These are phyloP conservation scores for Eulemur rufifrons DNA, from an alignment of 2,113 vertebrate genomes.

Conservation along the genomic window DNA sequence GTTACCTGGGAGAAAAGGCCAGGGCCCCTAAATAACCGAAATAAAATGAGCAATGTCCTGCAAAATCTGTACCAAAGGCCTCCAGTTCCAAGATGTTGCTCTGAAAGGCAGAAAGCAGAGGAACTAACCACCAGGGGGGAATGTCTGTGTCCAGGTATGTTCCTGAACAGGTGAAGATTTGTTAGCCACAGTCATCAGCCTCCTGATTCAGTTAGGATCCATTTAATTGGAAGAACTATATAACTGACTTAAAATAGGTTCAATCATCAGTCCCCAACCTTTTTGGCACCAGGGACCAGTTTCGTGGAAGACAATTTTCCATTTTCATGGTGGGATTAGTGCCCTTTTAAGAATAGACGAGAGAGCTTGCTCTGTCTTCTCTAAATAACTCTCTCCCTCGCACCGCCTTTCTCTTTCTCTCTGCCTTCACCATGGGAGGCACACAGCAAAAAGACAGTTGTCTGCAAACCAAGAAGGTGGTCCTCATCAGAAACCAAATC, in stretches of 20 bases:
- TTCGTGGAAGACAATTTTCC: too few relatives aligned
- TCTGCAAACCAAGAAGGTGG: not conserved
- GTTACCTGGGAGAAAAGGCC: not conserved
- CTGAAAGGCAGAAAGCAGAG: not conserved
- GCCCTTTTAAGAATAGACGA: not conserved
- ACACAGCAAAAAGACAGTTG: not conserved
- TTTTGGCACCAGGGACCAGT: too few relatives aligned
- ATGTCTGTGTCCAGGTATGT: not conserved
- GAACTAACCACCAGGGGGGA: not conserved
- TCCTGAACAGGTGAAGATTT: not conserved
- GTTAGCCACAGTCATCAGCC: not conserved
- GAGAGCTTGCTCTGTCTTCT: not conserved
- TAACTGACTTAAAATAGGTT: not conserved
- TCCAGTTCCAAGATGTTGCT: not conserved
- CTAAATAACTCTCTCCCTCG: not conserved
- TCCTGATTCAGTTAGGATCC: not conserved
- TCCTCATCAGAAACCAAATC: not conserved
- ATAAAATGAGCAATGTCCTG: not conserved
- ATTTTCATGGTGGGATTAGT: not conserved
- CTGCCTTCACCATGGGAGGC: not conserved
- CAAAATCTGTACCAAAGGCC: not conserved
- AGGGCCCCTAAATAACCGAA: not conserved
- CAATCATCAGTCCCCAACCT: not conserved
- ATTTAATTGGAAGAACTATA: not conserved
- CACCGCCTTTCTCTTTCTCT: too few relatives aligned